These are phyloP conservation scores for Apoda limacodes DNA, from an alignment of 2,888 invertebrate genomes.

Conservation along the genomic window DNA sequence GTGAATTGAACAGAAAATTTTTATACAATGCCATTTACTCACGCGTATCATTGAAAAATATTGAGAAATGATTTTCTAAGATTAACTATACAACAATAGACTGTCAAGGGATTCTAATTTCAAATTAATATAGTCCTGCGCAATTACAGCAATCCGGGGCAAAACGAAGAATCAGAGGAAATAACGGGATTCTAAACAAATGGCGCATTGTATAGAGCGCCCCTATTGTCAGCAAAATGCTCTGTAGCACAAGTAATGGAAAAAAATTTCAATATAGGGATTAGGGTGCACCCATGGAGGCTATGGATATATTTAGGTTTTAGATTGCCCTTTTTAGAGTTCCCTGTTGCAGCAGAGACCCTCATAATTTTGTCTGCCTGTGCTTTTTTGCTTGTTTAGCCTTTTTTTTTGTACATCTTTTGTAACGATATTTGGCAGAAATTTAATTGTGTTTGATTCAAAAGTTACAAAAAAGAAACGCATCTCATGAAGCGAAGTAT, in stretches of 20 bases:
- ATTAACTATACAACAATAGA: constrained; percentile 46
- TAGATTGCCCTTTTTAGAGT: too few relatives aligned
- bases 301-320: too few relatives aligned
- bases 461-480: too few relatives aligned
- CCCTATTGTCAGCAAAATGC: constrained; percentile 38
- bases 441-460: too few relatives aligned
- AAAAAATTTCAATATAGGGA: constrained; percentile 62
- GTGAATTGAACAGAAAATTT: constrained; percentile 3
- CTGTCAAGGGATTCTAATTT: constrained; percentile 42
- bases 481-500: too few relatives aligned
- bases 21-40: constrained; percentile 20
- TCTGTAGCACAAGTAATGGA: constrained; percentile 45
- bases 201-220: constrained; percentile 34
- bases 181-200: constrained; percentile 60
- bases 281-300: constrained; percentile 40
- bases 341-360: too few relatives aligned
- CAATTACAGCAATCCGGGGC: constrained; percentile 47
- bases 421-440: too few relatives aligned
- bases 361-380: too few relatives aligned
- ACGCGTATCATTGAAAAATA: constrained; percentile 47
- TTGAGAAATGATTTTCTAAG: too few relatives aligned
- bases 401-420: too few relatives aligned
- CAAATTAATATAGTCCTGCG: constrained; percentile 43
- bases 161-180: constrained; percentile 61
- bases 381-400: too few relatives aligned